These are phyloP conservation scores for Sinohyriopsis cumingii DNA, from an alignment of 2,888 invertebrate species.

Conservation along the genomic window DNA sequence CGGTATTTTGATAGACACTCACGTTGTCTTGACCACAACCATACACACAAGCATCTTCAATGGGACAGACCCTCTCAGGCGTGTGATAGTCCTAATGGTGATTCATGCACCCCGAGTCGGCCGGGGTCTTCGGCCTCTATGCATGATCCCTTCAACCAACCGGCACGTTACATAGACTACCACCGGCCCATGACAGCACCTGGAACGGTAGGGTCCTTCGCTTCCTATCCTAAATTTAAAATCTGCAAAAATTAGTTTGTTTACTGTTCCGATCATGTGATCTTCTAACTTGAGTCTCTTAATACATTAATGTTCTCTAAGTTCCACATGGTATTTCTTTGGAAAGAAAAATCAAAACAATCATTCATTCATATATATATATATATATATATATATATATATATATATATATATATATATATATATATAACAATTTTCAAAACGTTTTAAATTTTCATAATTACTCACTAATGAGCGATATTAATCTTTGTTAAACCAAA, in stretches of 20 bases:
- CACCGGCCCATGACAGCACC: constrained; percentile 55
- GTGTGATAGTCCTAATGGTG: constrained; percentile 35
- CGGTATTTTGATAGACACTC: constrained; percentile 57
- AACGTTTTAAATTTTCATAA: no score
- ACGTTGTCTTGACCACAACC: constrained; percentile 51
- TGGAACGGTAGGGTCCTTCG: constrained; percentile 39
- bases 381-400: no score
- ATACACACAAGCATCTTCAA: constrained; percentile 44
- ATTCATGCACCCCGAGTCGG: constrained; percentile 24
- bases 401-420: no score
- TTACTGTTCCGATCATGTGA: background rate
- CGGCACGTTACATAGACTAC: constrained; percentile 50
- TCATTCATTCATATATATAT: no score
- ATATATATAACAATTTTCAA: no score
- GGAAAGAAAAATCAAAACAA: no score
- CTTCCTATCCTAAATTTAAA: background rate
- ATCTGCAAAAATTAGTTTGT: background rate
- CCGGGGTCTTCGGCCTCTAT: constrained; percentile 29
- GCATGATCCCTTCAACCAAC: constrained; percentile 36
- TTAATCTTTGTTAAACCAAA: no score
- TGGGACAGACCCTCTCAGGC: constrained; percentile 47
- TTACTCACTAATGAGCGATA: no score
- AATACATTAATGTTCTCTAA: no score
- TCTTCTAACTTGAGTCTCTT: no score
- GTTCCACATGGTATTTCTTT: no score